Percentiles rank a stretch among this genome's conserved stretches.
These are phyloP conservation scores for Peromyscus attwateri DNA, from an alignment of 2,797 vertebrate species.

Conservation along the genomic window DNA sequence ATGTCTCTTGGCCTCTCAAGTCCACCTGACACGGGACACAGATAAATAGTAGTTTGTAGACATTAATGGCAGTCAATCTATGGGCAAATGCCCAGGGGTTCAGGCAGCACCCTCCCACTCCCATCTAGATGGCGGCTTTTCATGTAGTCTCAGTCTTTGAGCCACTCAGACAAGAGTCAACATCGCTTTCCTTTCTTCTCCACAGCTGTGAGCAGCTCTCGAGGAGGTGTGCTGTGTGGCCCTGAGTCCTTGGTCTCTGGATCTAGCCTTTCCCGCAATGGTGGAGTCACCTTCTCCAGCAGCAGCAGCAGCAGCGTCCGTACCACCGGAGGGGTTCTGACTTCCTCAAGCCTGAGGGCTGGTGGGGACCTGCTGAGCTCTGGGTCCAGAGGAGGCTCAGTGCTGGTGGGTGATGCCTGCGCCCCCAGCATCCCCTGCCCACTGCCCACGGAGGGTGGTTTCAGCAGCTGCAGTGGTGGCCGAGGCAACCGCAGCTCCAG, in stretches of 20 bases:
- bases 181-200: background rate
- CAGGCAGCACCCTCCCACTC: background rate
- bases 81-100: background rate
- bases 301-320: background rate
- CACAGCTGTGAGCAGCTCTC: constrained; percentile 80
- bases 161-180: background rate
- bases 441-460: constrained; percentile 34
- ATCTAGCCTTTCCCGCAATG: background rate
- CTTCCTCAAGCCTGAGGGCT: background rate
- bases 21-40: background rate
- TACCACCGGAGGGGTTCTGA: background rate
- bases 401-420: constrained; percentile 12
- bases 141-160: background rate
- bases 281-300: constrained; percentile 41
- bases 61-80: background rate
- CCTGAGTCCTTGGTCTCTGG: constrained; percentile 42
- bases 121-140: background rate
- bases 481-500: constrained; percentile 41
- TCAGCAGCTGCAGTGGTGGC: constrained; percentile 77
- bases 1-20: background rate
- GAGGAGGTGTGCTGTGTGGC: constrained; percentile 67
- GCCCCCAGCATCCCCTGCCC: constrained; percentile 48
- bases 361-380: background rate
- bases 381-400: background rate
- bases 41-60: background rate